Evolutionary conservation across 2,888 invertebrate genomes (phyloP).

Genomic region (Drosophila aldrichi): DNA sequence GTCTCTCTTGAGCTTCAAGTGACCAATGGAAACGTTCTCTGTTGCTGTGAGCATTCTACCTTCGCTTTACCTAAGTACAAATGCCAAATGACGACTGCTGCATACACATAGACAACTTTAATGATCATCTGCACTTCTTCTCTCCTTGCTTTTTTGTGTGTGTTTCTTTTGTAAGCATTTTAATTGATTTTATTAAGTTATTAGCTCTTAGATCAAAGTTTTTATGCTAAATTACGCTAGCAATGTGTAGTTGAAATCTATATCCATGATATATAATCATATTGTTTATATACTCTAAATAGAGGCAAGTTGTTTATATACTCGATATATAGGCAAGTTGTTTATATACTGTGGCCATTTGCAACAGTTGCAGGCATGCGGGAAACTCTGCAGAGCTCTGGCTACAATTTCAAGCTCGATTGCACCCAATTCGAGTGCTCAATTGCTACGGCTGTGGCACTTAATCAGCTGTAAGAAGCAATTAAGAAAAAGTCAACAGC

Average conservation of each 20-base stretch:
- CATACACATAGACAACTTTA: too few species aligned
- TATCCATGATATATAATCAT: background rate
- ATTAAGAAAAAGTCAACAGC: slow-evolving; percentile 75
- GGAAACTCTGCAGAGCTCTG: slow-evolving; percentile 16
- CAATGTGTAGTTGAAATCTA: too few species aligned
- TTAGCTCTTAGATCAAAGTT: too few species aligned
- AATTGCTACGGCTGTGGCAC: slow-evolving; percentile 47
- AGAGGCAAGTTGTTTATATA: background rate
- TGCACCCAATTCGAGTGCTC: slow-evolving; percentile 47
- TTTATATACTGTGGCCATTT: slow-evolving; percentile 21
- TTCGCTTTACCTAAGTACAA: too few species aligned
- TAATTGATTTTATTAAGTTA: background rate
- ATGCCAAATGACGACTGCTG: too few species aligned
- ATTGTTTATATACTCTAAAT: background rate
- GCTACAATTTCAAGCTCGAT: slow-evolving; percentile 66
- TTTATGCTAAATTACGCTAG: too few species aligned
- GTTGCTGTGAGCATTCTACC: too few species aligned
- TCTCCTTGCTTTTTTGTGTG: too few species aligned
- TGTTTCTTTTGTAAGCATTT: too few species aligned
- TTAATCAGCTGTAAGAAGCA: slow-evolving; percentile 69
- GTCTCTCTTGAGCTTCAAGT: too few species aligned
- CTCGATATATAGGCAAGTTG: background rate
- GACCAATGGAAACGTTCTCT: too few species aligned
- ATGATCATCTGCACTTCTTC: too few species aligned
- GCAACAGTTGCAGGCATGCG: slow-evolving; percentile 14